A percentile compares a stretch with the other conserved stretches of the same genome.
Evolutionary conservation across 2,888 invertebrate genomes (phyloP).

Genomic region (Amblyjoppa fuscipennis): DNA sequence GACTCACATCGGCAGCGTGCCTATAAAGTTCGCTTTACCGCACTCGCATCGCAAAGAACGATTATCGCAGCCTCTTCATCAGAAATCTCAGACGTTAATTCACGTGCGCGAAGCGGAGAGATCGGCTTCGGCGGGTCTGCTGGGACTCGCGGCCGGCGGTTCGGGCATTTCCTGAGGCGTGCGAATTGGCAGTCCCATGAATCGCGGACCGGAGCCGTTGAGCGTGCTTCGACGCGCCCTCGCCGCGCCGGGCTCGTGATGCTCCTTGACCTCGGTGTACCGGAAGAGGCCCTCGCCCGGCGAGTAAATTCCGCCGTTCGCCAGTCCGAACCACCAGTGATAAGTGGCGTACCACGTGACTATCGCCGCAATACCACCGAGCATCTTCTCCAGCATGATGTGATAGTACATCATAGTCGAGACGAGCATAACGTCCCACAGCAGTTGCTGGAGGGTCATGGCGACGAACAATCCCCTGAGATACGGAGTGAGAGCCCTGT

Average conservation of each 20-base stretch:
- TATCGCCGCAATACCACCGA: constrained; percentile 95
- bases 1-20: too few relatives aligned
- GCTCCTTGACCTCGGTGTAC: constrained; percentile 88
- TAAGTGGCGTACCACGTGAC: constrained; percentile 97
- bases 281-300: constrained; percentile 93
- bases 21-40: too few relatives aligned
- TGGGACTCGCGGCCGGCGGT: not conserved
- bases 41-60: too few relatives aligned
- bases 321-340: constrained; percentile 90
- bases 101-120: constrained; percentile 33
- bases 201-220: constrained; percentile 85
- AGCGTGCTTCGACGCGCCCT: constrained; percentile 70
- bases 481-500: constrained; percentile 92
- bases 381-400: constrained; percentile 97
- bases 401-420: constrained; percentile 98
- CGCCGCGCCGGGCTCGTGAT: constrained; percentile 61
- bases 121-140: constrained; percentile 9
- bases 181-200: constrained; percentile 93
- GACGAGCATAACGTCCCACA: constrained; percentile 98
- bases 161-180: constrained; percentile 74
- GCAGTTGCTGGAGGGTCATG: constrained; percentile 91
- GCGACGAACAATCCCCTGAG: constrained; percentile 92
- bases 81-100: constrained; percentile 2
- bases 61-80: not conserved
- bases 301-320: constrained; percentile 88